A percentile compares a stretch with the other conserved stretches of the same genome.
Conservation (phyloP, 2,113 vertebrate genomes). For the Peromyscus polionotus region DNA sequence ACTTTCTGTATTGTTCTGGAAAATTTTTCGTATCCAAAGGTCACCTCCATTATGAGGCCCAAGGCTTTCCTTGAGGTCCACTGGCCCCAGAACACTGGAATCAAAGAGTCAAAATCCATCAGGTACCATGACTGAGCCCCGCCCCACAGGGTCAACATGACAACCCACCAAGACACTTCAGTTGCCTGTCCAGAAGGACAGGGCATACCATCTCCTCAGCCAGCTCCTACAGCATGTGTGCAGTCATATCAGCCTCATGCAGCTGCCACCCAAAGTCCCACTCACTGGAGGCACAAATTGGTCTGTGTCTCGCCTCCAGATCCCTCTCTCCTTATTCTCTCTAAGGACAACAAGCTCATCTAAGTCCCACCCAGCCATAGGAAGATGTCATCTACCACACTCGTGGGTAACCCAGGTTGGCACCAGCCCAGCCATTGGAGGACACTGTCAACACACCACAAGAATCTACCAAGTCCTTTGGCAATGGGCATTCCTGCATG, state of each 20-base stretch:
- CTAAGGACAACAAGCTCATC: background rate
- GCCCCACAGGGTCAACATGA: too few relatives aligned
- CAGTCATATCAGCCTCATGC: background rate
- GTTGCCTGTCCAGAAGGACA: background rate
- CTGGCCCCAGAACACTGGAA: background rate
- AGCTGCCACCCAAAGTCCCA: background rate
- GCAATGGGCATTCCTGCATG: rapidly evolving
- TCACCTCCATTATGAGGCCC: background rate
- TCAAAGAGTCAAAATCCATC: background rate
- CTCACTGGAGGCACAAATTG: background rate
- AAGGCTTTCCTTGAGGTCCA: background rate
- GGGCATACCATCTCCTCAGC: rapidly evolving
- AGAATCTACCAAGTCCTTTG: background rate
- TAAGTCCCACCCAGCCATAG: background rate
- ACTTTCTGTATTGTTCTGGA: background rate
- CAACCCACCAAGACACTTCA: too few relatives aligned
- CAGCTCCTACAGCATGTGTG: background rate
- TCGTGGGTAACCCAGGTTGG: background rate
- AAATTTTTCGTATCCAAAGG: background rate
- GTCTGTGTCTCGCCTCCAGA: background rate
- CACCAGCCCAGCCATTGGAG: background rate
- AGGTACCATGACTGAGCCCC: rapidly evolving
- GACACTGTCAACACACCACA: background rate
- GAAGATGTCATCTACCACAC: background rate
- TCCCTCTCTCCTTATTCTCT: background rate